A percentile compares a stretch with the other conserved stretches of the same genome.
These are phyloP conservation scores for Dissostichus mawsoni DNA, from an alignment of 2,113 vertebrate species.

Conservation along the genomic window DNA sequence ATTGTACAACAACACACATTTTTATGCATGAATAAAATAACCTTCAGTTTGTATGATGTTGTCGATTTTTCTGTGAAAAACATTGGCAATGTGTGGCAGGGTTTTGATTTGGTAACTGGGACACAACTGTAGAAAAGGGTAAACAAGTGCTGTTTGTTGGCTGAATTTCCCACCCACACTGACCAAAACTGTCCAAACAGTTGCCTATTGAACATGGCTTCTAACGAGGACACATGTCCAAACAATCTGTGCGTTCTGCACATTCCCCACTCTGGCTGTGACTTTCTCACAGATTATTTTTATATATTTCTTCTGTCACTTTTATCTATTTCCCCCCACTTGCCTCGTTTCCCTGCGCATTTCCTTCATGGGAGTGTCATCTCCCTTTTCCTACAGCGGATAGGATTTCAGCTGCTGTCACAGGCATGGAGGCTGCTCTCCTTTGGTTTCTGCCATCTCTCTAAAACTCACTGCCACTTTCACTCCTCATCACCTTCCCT, in stretches of 20 bases:
- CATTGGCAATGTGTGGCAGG: constrained; percentile 9
- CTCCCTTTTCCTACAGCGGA: constrained; percentile 60
- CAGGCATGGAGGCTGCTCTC: constrained; percentile 52
- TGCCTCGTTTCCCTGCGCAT: constrained; percentile 35
- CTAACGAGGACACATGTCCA: constrained; percentile 46
- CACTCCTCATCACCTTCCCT: constrained; percentile 60
- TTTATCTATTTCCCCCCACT: constrained; percentile 20
- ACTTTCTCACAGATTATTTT: constrained; percentile 27
- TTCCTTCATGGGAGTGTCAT: constrained; percentile 57
- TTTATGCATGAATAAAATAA: not conserved
- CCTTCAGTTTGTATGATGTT: not conserved
- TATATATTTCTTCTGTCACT: constrained; percentile 45
- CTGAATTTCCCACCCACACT: constrained; percentile 30
- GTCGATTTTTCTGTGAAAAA: constrained; percentile 9
- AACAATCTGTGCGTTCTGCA: constrained; percentile 42
- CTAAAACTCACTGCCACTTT: constrained; percentile 71
- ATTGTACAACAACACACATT: not conserved
- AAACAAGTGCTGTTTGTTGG: constrained; percentile 45
- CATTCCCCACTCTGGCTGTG: constrained; percentile 22
- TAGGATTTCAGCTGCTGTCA: constrained; percentile 70
- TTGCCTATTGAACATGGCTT: constrained; percentile 41
- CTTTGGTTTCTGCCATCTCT: constrained; percentile 68
- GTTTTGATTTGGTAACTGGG: constrained; percentile 37
- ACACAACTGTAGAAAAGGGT: constrained; percentile 39
- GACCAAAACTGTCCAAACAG: constrained; percentile 55